Percentiles rank a stretch among this genome's conserved stretches.
Evolutionary conservation across 2,797 vertebrate genomes (phyloP).

Genomic region (Anguilla anguilla): DNA sequence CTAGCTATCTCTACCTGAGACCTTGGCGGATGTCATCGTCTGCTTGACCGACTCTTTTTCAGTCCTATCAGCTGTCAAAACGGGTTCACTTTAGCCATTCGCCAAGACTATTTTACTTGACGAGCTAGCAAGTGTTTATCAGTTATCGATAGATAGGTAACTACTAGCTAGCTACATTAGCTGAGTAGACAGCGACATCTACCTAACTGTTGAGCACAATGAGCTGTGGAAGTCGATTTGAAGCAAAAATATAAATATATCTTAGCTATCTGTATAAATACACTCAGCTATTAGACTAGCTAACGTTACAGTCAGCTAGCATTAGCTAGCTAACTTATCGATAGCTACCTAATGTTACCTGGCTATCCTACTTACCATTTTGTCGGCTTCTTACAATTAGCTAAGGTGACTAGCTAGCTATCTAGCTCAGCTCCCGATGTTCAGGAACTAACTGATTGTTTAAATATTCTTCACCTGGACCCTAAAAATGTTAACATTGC

Average conservation of each 20-base stretch:
- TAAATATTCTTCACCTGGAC: constrained; percentile 10
- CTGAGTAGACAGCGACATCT: not conserved
- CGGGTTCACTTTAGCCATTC: not conserved
- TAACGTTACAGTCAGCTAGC: constrained; percentile 12
- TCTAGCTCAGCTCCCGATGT: not conserved
- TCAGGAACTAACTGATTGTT: constrained; percentile 20
- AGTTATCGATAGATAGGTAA: not conserved
- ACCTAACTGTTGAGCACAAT: not conserved
- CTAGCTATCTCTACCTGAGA: not conserved
- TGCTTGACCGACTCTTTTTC: not conserved
- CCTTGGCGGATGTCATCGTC: not conserved
- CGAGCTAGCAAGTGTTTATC: too few species aligned
- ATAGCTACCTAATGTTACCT: not conserved
- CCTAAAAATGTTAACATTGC: constrained; percentile 43
- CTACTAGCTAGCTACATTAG: not conserved
- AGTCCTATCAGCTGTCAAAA: not conserved
- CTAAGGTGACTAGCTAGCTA: constrained; percentile 6
- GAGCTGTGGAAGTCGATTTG: not conserved
- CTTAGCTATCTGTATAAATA: not conserved
- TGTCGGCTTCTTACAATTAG: not conserved
- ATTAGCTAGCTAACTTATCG: not conserved
- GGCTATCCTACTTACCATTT: constrained; percentile 56
- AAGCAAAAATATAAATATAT: not conserved
- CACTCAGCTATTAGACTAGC: constrained; percentile 39
- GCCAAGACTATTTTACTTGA: too few species aligned